Percentiles rank a stretch among this genome's conserved stretches.
These are phyloP conservation scores for Rhinophrynus dorsalis DNA, from an alignment of 2,797 vertebrate species.

Conservation along the genomic window DNA sequence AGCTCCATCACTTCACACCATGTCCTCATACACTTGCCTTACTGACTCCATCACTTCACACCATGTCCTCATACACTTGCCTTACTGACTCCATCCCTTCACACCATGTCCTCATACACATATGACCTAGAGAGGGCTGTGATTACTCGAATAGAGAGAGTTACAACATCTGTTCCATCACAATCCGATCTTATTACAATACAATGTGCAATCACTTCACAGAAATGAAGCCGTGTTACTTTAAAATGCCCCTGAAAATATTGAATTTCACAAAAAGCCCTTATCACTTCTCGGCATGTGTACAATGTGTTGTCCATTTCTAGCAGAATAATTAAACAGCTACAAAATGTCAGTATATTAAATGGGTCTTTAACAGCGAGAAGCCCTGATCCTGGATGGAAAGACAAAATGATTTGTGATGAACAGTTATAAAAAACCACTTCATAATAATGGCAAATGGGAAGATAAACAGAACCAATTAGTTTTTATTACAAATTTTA, in stretches of 20 bases:
- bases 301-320: conserved; percentile 1
- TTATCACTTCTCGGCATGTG: background rate
- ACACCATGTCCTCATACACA: too few relatives aligned
- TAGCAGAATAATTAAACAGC: conserved; percentile 7
- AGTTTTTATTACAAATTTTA: conserved; percentile 54
- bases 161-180: too few relatives aligned
- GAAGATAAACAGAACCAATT: conserved; percentile 53
- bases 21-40: too few relatives aligned
- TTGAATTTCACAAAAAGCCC: background rate
- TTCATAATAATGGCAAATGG: conserved; percentile 11
- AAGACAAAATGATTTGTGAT: background rate
- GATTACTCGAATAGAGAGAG: too few relatives aligned
- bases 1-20: too few relatives aligned
- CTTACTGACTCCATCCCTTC: too few relatives aligned
- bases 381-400: background rate
- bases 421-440: background rate
- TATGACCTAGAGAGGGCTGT: too few relatives aligned
- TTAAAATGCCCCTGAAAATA: background rate
- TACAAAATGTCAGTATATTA: background rate
- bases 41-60: too few relatives aligned
- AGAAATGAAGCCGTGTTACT: background rate
- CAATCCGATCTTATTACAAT: conserved; percentile 2
- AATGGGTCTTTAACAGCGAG: background rate
- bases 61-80: too few relatives aligned
- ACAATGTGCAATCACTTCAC: background rate